phyloP scores from a whole-genome alignment of 2,797 vertebrate species.

The Phyllotis vaccarum region DNA sequence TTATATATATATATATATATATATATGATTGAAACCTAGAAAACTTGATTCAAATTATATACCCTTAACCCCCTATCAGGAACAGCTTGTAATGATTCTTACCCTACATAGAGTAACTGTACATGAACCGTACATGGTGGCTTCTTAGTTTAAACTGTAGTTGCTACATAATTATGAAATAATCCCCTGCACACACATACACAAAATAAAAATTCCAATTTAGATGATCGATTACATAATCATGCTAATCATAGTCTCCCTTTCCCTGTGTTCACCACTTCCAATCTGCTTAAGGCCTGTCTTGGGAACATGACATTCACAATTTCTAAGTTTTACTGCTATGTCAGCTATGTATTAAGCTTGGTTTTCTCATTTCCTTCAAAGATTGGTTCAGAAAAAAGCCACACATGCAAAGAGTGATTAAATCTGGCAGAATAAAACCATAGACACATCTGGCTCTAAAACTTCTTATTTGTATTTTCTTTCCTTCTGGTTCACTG shows the following conservation, averaged over 20 bases:
- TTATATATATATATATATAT: too few species aligned
- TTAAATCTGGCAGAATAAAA: constrained; percentile 17
- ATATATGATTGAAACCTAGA: background rate
- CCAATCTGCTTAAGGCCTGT: background rate
- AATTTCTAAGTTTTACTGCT: background rate
- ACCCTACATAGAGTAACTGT: background rate
- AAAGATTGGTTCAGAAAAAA: constrained; percentile 47
- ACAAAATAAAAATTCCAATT: background rate
- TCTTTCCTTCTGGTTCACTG: background rate
- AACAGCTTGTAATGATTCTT: background rate
- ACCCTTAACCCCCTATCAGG: background rate
- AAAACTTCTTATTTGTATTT: background rate
- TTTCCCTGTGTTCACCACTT: constrained; percentile 3
- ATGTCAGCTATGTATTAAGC: background rate
- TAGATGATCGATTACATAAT: background rate
- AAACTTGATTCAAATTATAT: background rate
- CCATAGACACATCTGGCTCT: background rate
- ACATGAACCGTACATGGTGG: background rate
- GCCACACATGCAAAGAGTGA: background rate
- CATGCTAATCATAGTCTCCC: background rate
- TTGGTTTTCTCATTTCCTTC: background rate
- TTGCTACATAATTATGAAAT: background rate
- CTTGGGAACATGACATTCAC: background rate
- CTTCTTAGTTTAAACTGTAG: background rate
- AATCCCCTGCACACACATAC: background rate